Percentiles rank a stretch among this genome's conserved stretches.
These are phyloP conservation scores for Eremophila alpestris DNA, from an alignment of 2,797 vertebrate genomes.

Conservation along the genomic window DNA sequence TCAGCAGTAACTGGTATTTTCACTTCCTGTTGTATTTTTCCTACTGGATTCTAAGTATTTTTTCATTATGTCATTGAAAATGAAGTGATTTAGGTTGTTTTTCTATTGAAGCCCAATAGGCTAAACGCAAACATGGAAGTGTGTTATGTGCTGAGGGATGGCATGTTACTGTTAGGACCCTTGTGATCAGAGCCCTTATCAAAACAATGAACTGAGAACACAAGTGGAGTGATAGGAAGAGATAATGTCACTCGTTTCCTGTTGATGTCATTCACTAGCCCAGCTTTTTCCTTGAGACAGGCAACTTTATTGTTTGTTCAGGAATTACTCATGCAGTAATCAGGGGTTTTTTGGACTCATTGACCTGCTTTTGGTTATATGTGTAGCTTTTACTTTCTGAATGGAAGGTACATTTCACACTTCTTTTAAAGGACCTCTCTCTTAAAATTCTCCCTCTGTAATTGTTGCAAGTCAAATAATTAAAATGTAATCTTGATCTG, in stretches of 20 bases:
- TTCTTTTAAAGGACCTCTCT: background rate
- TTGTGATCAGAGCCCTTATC: background rate
- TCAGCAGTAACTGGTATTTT: background rate
- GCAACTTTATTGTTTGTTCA: slow-evolving; percentile 35
- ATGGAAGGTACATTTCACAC: background rate
- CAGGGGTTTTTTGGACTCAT: background rate
- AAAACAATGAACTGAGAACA: background rate
- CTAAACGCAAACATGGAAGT: background rate
- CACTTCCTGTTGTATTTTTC: background rate
- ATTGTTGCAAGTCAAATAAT: background rate
- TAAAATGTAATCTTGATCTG: background rate
- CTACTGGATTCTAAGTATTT: background rate
- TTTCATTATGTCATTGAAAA: background rate
- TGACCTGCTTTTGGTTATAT: background rate
- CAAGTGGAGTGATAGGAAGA: slow-evolving; percentile 53
- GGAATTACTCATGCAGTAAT: background rate
- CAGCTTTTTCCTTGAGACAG: slow-evolving; percentile 32
- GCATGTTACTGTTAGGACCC: background rate
- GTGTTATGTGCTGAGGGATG: background rate
- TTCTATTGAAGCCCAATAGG: background rate
- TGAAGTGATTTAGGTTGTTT: background rate
- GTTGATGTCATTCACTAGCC: slow-evolving; percentile 23
- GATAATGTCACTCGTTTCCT: slow-evolving; percentile 50
- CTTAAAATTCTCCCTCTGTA: background rate
- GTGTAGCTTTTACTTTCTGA: background rate